These are phyloP conservation scores for Scrobipalpa atriplicella DNA, from an alignment of 2,888 invertebrate species.

Conservation along the genomic window DNA sequence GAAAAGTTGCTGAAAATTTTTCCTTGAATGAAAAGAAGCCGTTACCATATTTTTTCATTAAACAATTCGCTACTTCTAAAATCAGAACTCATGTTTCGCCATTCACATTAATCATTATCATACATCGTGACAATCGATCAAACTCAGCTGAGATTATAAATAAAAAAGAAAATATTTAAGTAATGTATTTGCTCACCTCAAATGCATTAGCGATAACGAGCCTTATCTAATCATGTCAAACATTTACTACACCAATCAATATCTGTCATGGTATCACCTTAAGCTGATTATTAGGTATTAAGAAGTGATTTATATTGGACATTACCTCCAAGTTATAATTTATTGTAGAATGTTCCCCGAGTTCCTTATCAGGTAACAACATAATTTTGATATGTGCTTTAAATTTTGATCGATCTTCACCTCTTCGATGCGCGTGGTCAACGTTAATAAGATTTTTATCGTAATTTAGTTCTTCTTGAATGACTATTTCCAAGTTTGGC, in stretches of 20 bases:
- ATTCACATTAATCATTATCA: not conserved
- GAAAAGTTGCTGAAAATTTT: too few species aligned
- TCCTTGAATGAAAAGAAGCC: too few species aligned
- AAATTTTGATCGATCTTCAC: conserved; percentile 44
- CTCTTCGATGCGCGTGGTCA: not conserved
- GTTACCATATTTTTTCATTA: too few species aligned
- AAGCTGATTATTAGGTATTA: conserved; percentile 60
- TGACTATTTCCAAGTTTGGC: too few species aligned
- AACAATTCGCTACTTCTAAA: too few species aligned
- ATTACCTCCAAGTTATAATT: conserved; percentile 48
- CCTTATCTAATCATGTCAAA: conserved; percentile 37
- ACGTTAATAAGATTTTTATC: not conserved
- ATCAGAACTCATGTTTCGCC: not conserved
- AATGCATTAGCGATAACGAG: conserved; percentile 31
- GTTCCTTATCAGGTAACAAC: conserved; percentile 36
- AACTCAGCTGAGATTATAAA: conserved; percentile 19
- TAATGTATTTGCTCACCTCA: conserved; percentile 19
- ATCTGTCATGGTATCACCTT: conserved; percentile 58
- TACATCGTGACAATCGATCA: conserved; percentile 16
- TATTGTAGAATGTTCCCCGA: conserved; percentile 35
- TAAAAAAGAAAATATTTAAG: conserved; percentile 18
- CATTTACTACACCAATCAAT: conserved; percentile 49
- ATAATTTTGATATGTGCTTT: conserved; percentile 44
- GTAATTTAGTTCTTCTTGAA: too few species aligned
- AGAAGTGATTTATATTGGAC: conserved; percentile 59